Evolutionary conservation across 2,888 invertebrate genomes (phyloP).

Genomic region (Subacronicta megacephala): DNA sequence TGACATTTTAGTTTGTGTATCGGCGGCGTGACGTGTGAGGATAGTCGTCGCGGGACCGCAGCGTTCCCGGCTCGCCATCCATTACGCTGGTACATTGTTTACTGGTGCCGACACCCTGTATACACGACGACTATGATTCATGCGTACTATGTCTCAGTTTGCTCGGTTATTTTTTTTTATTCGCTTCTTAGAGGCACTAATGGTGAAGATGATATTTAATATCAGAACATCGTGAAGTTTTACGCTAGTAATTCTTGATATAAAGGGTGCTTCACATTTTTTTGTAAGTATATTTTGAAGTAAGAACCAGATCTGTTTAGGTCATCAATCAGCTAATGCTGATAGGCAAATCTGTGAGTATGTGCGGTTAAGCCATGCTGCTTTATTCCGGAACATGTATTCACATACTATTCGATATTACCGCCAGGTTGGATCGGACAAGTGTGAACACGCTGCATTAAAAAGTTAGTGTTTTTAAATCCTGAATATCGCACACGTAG

Average conservation of each 20-base stretch:
- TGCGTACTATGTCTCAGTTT: constrained; percentile 33
- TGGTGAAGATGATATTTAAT: constrained; percentile 35
- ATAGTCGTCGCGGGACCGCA: constrained; percentile 7
- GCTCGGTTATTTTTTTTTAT: constrained; percentile 36
- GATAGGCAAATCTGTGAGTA: no score
- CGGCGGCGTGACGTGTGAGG: constrained; percentile 29
- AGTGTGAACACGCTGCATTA: no score
- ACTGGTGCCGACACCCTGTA: constrained; percentile 38
- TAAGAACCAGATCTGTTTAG: no score
- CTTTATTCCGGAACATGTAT: no score
- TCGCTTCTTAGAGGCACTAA: constrained; percentile 25
- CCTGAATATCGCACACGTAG: no score
- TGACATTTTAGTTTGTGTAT: constrained; percentile 23
- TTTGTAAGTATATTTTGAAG: no score
- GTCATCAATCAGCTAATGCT: no score
- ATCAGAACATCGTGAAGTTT: constrained; percentile 7
- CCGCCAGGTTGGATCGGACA: no score
- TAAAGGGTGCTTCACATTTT: no score
- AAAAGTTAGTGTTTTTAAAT: no score
- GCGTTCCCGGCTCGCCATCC: constrained; percentile 10
- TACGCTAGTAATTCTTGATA: not conserved
- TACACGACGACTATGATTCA: constrained; percentile 42
- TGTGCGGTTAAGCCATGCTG: no score
- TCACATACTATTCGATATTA: no score
- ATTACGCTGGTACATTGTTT: constrained; percentile 36